Percentiles rank a stretch among this genome's conserved stretches.
phyloP scores from a whole-genome alignment of 2,113 vertebrate species.

The Varanus komodoensis region DNA sequence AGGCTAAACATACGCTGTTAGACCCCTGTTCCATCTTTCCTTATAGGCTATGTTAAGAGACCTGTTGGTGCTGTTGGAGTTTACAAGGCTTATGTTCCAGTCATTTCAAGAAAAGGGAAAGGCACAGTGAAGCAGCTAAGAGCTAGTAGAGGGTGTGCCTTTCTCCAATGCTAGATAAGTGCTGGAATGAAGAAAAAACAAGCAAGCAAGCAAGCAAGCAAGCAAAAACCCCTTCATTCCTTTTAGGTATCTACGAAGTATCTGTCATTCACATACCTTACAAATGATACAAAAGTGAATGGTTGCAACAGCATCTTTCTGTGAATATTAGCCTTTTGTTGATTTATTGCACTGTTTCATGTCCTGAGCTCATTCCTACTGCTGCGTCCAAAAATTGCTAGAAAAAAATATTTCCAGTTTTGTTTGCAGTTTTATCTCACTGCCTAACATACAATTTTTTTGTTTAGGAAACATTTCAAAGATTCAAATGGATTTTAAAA shows the following conservation, averaged over 20 bases:
- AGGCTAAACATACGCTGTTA: too few species aligned
- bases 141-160: neutral
- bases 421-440: neutral
- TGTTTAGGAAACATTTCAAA: neutral
- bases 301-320: neutral
- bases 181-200: neutral
- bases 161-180: neutral
- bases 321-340: conserved; percentile 4
- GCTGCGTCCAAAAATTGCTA: neutral
- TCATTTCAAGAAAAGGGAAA: neutral
- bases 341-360: neutral
- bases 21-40: too few species aligned
- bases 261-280: neutral
- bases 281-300: neutral
- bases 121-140: neutral
- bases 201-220: too few species aligned
- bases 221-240: neutral
- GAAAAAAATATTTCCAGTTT: conserved; percentile 16
- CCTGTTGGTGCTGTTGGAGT: neutral
- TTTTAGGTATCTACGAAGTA: neutral
- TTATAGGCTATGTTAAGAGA: too few species aligned
- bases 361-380: neutral
- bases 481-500: neutral
- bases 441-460: neutral
- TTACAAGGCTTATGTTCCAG: neutral